Conservation (phyloP, 2,888 invertebrate species). For the Drosophila incognita region DNA sequence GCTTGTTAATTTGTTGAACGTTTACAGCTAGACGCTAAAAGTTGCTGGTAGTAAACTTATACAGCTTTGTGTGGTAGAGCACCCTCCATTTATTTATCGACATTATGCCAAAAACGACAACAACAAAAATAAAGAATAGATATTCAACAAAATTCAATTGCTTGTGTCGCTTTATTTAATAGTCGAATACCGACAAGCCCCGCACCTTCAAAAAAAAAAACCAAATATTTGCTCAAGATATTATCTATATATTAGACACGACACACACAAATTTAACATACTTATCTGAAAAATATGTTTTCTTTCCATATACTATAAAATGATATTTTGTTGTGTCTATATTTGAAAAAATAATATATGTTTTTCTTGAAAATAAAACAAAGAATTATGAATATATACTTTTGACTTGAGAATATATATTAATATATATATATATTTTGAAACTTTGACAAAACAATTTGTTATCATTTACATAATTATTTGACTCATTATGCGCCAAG, state of each 20-base stretch:
- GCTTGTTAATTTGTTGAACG: constrained; percentile 65
- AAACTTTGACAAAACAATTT: neutral
- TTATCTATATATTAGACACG: constrained; percentile 40
- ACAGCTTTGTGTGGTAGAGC: constrained; percentile 1
- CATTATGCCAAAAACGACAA: constrained; percentile 16
- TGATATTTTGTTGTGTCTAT: constrained; percentile 59
- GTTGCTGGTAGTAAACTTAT: constrained; percentile 1
- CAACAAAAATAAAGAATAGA: neutral
- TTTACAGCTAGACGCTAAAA: constrained; percentile 9
- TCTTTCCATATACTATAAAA: constrained; percentile 19
- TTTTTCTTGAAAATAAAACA: constrained; percentile 24
- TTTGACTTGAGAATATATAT: constrained; percentile 20
- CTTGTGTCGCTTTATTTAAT: constrained; percentile 41
- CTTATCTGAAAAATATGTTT: constrained; percentile 6
- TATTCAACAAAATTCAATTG: constrained; percentile 42
- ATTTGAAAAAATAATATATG: constrained; percentile 46
- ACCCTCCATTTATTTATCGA: constrained; percentile 1
- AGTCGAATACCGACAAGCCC: constrained; percentile 35
- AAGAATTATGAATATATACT: constrained; percentile 8
- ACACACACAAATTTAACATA: neutral
- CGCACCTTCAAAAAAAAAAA: constrained; percentile 38
- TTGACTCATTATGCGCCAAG: neutral
- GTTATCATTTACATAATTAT: neutral
- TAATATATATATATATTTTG: neutral
- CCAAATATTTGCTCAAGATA: constrained; percentile 57